phyloP scores from a whole-genome alignment of 1,140 invertebrate species.

The Ptiloglossa arizonensis region DNA sequence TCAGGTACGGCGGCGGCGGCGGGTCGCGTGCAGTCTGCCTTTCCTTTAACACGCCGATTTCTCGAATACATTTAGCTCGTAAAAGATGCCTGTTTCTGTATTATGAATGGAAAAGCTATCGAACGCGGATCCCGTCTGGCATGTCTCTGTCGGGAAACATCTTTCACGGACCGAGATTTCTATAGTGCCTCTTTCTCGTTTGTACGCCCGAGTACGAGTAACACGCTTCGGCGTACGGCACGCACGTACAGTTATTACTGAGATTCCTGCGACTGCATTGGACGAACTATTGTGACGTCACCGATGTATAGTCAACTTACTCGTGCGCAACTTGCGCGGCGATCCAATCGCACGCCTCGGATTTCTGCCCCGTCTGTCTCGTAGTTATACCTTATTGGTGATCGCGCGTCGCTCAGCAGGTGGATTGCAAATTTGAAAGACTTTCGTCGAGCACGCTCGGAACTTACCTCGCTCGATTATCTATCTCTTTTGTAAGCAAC shows the following conservation, averaged over 20 bases:
- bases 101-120: slow-evolving; percentile 3
- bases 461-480: background rate
- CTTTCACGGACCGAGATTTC: slow-evolving; percentile 26
- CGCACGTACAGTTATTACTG: slow-evolving; percentile 41
- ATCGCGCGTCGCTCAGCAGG: slow-evolving; percentile 32
- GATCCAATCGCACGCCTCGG: slow-evolving; percentile 29
- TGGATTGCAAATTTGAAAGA: slow-evolving; percentile 50
- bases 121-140: slow-evolving; percentile 8
- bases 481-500: too few relatives aligned
- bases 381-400: slow-evolving; percentile 20
- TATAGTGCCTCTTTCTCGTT: slow-evolving; percentile 22
- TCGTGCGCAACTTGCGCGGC: slow-evolving; percentile 29
- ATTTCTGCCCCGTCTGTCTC: background rate
- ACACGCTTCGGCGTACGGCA: slow-evolving; percentile 26
- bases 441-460: background rate
- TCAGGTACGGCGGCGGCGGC: slow-evolving; percentile 46
- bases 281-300: slow-evolving; percentile 52
- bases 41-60: slow-evolving; percentile 25
- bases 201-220: slow-evolving; percentile 48
- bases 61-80: slow-evolving; percentile 36
- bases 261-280: slow-evolving; percentile 35
- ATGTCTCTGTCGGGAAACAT: slow-evolving; percentile 33
- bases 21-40: slow-evolving; percentile 36
- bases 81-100: background rate
- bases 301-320: background rate